Percentiles rank a stretch among this genome's conserved stretches.
Evolutionary conservation across 2,113 vertebrate genomes (phyloP).

Genomic region (Lasiurus borealis): DNA sequence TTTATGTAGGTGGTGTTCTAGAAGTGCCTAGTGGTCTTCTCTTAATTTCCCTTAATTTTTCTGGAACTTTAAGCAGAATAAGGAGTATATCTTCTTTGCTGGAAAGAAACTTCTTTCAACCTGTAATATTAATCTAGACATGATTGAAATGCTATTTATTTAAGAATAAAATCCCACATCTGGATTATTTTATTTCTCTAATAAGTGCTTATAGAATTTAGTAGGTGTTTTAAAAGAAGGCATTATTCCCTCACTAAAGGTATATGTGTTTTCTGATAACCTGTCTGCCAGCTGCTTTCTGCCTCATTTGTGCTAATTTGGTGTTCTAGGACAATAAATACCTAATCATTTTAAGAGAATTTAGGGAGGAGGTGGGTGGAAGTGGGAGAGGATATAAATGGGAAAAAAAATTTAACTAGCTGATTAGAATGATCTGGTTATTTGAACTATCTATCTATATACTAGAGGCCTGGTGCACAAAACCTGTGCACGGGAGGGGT

Average conservation of each 20-base stretch:
- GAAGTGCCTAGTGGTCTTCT: slow-evolving; percentile 8
- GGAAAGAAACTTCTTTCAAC: slow-evolving; percentile 27
- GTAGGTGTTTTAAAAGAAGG: neutral
- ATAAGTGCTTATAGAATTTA: slow-evolving; percentile 2
- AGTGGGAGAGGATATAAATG: no score
- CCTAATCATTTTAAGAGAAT: slow-evolving; percentile 54
- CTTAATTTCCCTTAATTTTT: slow-evolving; percentile 47
- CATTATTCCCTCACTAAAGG: neutral
- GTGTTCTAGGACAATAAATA: slow-evolving; percentile 32
- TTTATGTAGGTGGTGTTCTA: slow-evolving; percentile 36
- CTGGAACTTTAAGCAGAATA: slow-evolving; percentile 31
- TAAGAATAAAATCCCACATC: slow-evolving; percentile 14
- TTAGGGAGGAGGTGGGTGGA: neutral
- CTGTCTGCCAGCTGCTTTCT: neutral
- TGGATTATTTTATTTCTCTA: slow-evolving; percentile 10
- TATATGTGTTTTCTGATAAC: slow-evolving; percentile 50
- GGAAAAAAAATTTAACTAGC: no score
- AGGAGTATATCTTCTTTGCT: neutral
- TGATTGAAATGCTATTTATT: slow-evolving; percentile 43
- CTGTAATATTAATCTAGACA: neutral
- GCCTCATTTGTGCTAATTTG: neutral
- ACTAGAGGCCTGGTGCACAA: no score
- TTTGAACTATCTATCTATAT: no score
- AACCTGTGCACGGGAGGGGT: no score
- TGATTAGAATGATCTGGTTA: no score